These are phyloP conservation scores for Litocranius walleri DNA, from an alignment of 2,113 vertebrate species.

Conservation along the genomic window DNA sequence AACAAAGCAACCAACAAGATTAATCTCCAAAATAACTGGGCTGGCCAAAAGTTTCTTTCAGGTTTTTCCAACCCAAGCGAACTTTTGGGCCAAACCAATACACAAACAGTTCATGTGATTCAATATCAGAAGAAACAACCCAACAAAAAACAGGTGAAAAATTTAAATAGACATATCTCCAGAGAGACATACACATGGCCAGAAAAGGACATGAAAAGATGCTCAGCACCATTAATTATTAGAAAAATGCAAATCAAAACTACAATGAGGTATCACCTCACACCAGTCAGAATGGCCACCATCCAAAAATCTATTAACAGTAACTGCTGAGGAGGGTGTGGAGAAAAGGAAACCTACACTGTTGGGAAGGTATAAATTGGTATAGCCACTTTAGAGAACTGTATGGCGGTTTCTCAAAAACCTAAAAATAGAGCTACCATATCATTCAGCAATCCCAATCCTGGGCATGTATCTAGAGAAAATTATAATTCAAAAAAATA, in stretches of 20 bases:
- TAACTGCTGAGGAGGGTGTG: not conserved
- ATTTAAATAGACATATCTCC: not conserved
- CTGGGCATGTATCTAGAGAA: not conserved
- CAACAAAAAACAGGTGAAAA: not conserved
- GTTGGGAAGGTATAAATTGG: not conserved
- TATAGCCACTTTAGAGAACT: not conserved
- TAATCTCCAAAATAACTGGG: not conserved
- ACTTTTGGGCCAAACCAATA: not conserved
- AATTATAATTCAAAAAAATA: not conserved
- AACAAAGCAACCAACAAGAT: not conserved
- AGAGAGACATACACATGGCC: not conserved
- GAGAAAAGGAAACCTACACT: not conserved
- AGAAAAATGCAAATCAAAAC: not conserved
- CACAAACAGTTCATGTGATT: not conserved
- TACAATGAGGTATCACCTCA: not conserved
- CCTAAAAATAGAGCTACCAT: not conserved
- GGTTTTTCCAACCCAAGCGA: not conserved
- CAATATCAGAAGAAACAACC: not conserved
- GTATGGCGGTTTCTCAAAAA: not conserved
- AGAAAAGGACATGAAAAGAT: not conserved
- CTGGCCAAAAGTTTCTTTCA: not conserved
- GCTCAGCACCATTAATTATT: not conserved
- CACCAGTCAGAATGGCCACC: not conserved
- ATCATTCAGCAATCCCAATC: not conserved
- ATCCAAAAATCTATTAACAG: not conserved